Conservation (phyloP, 2,888 invertebrate genomes). For the Hoplodrina blanda region DNA sequence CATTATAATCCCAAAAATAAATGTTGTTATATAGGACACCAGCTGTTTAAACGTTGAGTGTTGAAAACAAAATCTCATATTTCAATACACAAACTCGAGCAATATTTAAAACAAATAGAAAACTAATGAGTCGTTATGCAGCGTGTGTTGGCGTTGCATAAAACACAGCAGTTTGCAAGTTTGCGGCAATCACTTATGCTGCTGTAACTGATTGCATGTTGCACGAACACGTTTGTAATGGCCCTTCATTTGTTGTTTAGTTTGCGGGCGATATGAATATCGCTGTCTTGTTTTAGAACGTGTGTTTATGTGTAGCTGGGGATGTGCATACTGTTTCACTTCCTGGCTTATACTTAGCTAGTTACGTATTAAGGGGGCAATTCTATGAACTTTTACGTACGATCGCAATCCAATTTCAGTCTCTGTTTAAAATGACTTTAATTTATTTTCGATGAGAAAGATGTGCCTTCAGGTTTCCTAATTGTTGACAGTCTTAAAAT, state of each 20-base stretch:
- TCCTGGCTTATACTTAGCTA: background rate
- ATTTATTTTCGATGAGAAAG: too few species aligned
- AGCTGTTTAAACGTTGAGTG: conserved; percentile 26
- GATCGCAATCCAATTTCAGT: too few species aligned
- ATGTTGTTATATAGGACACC: conserved; percentile 42
- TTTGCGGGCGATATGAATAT: conserved; percentile 65
- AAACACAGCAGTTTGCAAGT: conserved; percentile 77
- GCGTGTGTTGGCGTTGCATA: conserved; percentile 65
- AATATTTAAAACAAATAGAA: conserved; percentile 70
- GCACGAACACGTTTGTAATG: conserved; percentile 76
- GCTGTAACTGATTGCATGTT: conserved; percentile 80
- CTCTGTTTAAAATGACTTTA: too few species aligned
- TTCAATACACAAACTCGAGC: conserved; percentile 50
- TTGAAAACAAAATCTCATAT: conserved; percentile 52
- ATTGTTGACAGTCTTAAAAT: too few species aligned
- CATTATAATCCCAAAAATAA: conserved; percentile 24
- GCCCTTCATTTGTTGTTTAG: conserved; percentile 74
- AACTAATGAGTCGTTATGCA: conserved; percentile 73
- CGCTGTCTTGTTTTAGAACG: conserved; percentile 52
- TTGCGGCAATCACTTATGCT: conserved; percentile 81
- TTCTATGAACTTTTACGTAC: too few species aligned
- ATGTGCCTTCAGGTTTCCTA: too few species aligned
- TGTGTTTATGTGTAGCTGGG: conserved; percentile 7
- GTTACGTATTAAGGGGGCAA: too few species aligned
- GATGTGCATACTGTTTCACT: background rate